Percentiles rank a stretch among this genome's conserved stretches.
These are phyloP conservation scores for Stichodactyla helianthus DNA, from an alignment of 64 coral and sea anemone genomes.

Conservation along the genomic window DNA sequence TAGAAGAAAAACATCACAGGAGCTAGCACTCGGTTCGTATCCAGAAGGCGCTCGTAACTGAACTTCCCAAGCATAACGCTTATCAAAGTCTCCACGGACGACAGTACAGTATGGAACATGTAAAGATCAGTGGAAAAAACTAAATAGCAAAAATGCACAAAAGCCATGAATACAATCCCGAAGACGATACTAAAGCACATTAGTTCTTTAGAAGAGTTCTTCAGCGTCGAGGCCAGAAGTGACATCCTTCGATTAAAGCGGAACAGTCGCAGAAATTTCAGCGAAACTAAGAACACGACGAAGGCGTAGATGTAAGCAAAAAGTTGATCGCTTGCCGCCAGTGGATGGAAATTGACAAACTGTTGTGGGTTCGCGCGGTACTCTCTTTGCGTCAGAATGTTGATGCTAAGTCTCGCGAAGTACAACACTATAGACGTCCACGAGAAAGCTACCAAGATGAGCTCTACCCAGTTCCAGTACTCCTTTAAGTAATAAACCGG, in stretches of 20 bases:
- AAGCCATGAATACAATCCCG: conserved; percentile 84
- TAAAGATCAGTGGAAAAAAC: conserved; percentile 82
- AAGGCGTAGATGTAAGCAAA: conserved; percentile 71
- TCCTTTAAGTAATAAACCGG: conserved; percentile 41
- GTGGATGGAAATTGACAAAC: conserved; percentile 71
- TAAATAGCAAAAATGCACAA: conserved; percentile 65
- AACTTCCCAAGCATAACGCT: conserved; percentile 97
- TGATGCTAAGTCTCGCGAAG: conserved; percentile 64
- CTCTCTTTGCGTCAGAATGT: conserved; percentile 54
- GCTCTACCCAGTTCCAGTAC: conserved; percentile 85
- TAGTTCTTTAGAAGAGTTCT: conserved; percentile 54
- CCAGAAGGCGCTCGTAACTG: conserved; percentile 75
- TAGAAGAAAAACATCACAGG: conserved; percentile 85
- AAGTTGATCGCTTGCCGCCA: conserved; percentile 70
- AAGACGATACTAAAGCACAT: conserved; percentile 73
- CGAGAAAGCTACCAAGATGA: conserved; percentile 39
- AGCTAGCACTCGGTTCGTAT: conserved; percentile 60
- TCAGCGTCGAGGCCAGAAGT: conserved; percentile 70
- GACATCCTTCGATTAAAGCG: conserved; percentile 95
- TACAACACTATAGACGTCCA: conserved; percentile 78
- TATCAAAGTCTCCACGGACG: conserved; percentile 70
- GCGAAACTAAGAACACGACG: conserved; percentile 79
- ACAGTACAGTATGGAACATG: conserved; percentile 78
- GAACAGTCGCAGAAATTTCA: conserved; percentile 92
- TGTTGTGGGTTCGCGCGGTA: conserved; percentile 45